Conservation (phyloP, 2,113 vertebrate species). For the Trinectes maculatus region DNA sequence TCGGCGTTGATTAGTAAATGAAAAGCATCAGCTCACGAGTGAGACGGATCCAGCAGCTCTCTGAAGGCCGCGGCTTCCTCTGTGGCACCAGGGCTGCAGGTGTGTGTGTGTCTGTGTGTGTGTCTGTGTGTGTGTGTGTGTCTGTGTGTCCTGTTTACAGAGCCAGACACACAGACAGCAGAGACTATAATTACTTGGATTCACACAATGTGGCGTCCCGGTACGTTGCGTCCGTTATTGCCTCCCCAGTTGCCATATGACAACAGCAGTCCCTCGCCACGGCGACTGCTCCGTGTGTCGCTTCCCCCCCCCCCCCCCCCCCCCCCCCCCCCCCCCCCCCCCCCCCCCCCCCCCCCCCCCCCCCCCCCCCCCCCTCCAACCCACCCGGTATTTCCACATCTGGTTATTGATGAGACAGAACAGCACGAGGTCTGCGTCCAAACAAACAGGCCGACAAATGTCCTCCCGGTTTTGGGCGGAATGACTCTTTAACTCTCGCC, state of each 20-base stretch:
- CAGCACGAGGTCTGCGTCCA: too few relatives aligned
- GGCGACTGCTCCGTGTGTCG: conserved; percentile 26
- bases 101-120: conserved; percentile 52
- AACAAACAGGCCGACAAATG: too few relatives aligned
- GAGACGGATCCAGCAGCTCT: conserved; percentile 56
- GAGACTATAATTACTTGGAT: conserved; percentile 77
- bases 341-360: conserved; percentile 17
- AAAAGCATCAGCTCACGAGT: conserved; percentile 49
- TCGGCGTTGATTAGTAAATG: conserved; percentile 56
- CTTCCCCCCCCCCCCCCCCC: conserved; percentile 22
- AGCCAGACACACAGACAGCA: conserved; percentile 50
- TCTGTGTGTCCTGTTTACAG: conserved; percentile 58
- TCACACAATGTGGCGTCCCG: conserved; percentile 69
- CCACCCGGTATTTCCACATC: conserved; percentile 20
- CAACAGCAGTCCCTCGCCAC: conserved; percentile 52
- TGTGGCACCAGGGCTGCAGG: conserved; percentile 56
- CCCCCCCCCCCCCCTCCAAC: not conserved
- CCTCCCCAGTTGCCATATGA: conserved; percentile 69
- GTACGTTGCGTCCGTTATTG: conserved; percentile 73
- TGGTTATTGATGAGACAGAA: conserved; percentile 79
- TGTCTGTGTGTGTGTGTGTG: conserved; percentile 53
- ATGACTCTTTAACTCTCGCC: too few relatives aligned
- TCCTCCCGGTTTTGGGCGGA: too few relatives aligned
- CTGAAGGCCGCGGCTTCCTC: conserved; percentile 49
- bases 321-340: not conserved